Base-by-base conservation (phyloP, 1,140 invertebrate species). In the Gonatopus flavifemur region DNA sequence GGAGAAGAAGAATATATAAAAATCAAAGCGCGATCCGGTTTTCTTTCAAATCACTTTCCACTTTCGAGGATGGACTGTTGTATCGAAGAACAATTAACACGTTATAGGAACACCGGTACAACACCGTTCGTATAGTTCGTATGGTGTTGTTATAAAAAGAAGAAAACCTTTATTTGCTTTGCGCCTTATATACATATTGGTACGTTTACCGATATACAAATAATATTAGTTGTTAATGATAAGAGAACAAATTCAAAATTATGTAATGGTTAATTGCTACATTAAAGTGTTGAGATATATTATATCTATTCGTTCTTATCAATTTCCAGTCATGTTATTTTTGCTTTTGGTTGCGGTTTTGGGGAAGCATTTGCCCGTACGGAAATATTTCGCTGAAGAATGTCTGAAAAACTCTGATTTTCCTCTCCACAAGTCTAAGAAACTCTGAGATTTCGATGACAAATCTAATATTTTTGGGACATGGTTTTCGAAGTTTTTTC, bases 271-370 rank as follows among this genome's bases (percentile, higher is more conserved):
- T 66, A 54, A 68, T 68, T 65, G 57, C 59, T 66, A 67, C 66
- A 71, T 71, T 69, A 71, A 71, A 71, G 65, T 69, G 66, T 71
- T 71, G 66, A n/a, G n/a, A n/a, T n/a, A 66, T 52, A 70, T 69
- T 67, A 62, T 65, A 64, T 36, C 62, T 58, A 64, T 69, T 67
- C 59, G n/a, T n/a, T n/a, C n/a, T n/a, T n/a, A n/a, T n/a, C n/a
- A n/a, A n/a, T n/a, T n/a, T n/a, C n/a, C n/a, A n/a, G n/a, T n/a
- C n/a, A n/a, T n/a, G n/a, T n/a, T n/a, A n/a, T n/a, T n/a, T n/a
- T n/a, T n/a, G n/a, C n/a, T n/a, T n/a, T n/a, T n/a, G n/a, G n/a
- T n/a, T n/a, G n/a, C n/a, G n/a, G n/a, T n/a, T n/a, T n/a, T n/a
- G n/a, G n/a, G n/a, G n/a, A n/a, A n/a, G n/a, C n/a, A n/a, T n/a